Evolutionary conservation across 2,888 invertebrate species (phyloP), one percentile per base, ranked within the genome.

Genomic region (Diloba caeruleocephala): DNA sequence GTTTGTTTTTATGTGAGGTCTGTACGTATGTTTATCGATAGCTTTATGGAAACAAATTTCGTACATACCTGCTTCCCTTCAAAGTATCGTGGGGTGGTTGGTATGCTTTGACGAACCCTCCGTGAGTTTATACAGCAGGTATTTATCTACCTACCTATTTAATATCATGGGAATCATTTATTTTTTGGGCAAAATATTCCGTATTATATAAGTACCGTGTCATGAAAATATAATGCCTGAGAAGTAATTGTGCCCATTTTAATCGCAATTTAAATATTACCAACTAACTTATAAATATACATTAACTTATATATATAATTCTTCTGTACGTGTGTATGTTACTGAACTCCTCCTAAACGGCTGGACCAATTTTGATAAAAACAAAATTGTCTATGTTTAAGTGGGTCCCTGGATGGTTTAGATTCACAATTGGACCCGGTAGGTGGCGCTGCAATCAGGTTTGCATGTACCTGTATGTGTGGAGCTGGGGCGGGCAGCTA

Each of bases 31-130:
- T 61, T 55, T 66, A 41, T 58, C 55, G 55, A 60, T 73, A 65
- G 69, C 74, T 74, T 77, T 78, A 68, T 79, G 72, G 79, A 80
- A 79, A 76, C 76, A 78, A 84, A 86, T 84, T 80, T 71, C 69
- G 46, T 50, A 68, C 81, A 82, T 85, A 77, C 76, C 82, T 81
- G 78, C 62, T 77, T 78, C 80, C 77, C 78, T 79, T 79, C 74
- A 82, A 84, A 88, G 81, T 85, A 81, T 81, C 80, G 76, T 78
- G 77, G 71, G 55, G 52, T 48, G 71, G 63, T 38, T 55, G 87
- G 87, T 81, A 88, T 88, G 88, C 88, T 87, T 88, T 88, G 86
- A 84, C 68, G 63, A 52, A 37, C 54, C 65, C 58, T 65, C 56
- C 61, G 48, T 51, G 48, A 59, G 57, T 44, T 46, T 25, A 21